Percentiles rank a stretch among this genome's conserved stretches.
Conservation (phyloP, 2,797 vertebrate species). For the Periophthalmus magnuspinnatus region DNA sequence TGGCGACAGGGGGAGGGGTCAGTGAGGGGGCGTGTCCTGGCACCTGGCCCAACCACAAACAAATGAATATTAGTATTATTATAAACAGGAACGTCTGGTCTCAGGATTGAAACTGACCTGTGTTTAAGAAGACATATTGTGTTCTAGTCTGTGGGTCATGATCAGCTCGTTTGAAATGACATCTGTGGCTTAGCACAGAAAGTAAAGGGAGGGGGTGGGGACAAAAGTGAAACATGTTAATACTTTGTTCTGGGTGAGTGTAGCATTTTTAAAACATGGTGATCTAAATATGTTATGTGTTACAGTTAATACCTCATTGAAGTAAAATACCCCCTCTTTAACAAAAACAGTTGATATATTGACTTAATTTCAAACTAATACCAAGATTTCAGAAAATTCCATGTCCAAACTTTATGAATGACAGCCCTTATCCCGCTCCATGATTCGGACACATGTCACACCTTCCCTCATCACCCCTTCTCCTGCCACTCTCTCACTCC, state of each 20-base stretch:
- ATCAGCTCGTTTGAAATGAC: too few relatives aligned
- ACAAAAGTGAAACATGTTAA: too few relatives aligned
- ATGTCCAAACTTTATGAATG: slow-evolving; percentile 28
- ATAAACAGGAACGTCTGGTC: not conserved
- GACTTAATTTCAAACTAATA: too few relatives aligned
- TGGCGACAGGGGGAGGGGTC: not conserved
- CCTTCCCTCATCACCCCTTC: slow-evolving; percentile 20
- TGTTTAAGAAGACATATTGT: not conserved
- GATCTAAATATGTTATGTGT: too few relatives aligned
- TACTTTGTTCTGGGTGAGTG: too few relatives aligned
- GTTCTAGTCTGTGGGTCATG: too few relatives aligned
- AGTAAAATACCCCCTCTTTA: too few relatives aligned
- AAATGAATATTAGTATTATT: not conserved
- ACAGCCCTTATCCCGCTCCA: slow-evolving; percentile 48
- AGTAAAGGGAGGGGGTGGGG: too few relatives aligned
- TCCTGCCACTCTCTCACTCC: slow-evolving; percentile 16
- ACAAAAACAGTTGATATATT: too few relatives aligned
- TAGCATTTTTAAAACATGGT: too few relatives aligned
- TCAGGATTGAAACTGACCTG: not conserved
- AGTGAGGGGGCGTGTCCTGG: not conserved
- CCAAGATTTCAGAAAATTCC: slow-evolving; percentile 24
- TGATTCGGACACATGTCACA: slow-evolving; percentile 56
- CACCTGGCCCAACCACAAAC: not conserved
- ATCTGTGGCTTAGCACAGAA: too few relatives aligned
- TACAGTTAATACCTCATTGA: too few relatives aligned